phyloP scores from a whole-genome alignment of 2,888 invertebrate genomes.

The Parnassius apollo region DNA sequence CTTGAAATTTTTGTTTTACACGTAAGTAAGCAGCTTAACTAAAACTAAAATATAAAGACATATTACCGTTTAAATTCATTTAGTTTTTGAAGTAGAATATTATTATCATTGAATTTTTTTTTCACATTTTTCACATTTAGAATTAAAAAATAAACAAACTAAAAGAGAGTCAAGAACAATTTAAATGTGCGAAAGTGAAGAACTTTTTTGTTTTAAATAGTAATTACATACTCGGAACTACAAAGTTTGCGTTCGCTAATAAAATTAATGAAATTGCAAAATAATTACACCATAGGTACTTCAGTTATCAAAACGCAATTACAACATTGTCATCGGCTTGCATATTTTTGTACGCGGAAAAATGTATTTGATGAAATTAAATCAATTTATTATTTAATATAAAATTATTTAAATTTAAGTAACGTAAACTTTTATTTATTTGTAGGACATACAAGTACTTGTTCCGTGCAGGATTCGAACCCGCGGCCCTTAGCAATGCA shows the following conservation, averaged over 20 bases:
- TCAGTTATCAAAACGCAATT: slow-evolving; percentile 14
- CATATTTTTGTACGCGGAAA: slow-evolving; percentile 1
- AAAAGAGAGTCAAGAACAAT: background rate
- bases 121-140: too few relatives aligned
- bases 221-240: background rate
- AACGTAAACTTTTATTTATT: too few relatives aligned
- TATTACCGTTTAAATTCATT: background rate
- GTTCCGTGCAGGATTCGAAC: too few relatives aligned
- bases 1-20: background rate
- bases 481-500: too few relatives aligned
- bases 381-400: background rate
- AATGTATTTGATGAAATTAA: background rate
- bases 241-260: background rate
- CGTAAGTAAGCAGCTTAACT: background rate
- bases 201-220: background rate
- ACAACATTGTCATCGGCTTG: slow-evolving; percentile 7
- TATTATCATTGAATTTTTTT: too few relatives aligned
- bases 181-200: slow-evolving; percentile 1
- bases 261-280: slow-evolving; percentile 7
- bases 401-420: too few relatives aligned
- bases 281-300: background rate
- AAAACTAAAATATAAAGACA: background rate
- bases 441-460: too few relatives aligned
- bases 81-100: too few relatives aligned
- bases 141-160: too few relatives aligned